A percentile compares a stretch with the other conserved stretches of the same genome.
phyloP scores from a whole-genome alignment of 1,140 invertebrate genomes.

The Musca domestica region DNA sequence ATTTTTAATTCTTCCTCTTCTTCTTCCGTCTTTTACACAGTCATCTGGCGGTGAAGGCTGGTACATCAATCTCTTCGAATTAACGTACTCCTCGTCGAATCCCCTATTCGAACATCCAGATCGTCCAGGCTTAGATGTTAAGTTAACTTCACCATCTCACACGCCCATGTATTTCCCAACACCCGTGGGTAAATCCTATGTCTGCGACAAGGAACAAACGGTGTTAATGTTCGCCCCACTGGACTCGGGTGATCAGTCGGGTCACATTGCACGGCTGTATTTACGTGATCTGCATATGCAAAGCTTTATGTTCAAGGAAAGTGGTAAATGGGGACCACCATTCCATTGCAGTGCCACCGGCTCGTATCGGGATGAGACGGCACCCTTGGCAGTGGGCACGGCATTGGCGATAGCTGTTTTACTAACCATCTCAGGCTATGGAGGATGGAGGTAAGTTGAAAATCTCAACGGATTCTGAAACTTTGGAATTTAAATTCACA shows the following conservation, averaged over 20 bases:
- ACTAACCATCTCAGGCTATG: constrained; percentile 78
- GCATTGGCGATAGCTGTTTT: constrained; percentile 77
- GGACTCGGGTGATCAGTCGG: constrained; percentile 49
- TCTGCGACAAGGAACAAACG: constrained; percentile 65
- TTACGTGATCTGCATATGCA: constrained; percentile 60
- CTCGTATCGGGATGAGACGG: constrained; percentile 70
- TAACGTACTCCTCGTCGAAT: constrained; percentile 62
- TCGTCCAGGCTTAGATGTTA: constrained; percentile 56
- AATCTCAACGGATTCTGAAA: not conserved
- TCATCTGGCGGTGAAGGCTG: constrained; percentile 77
- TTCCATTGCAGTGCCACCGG: constrained; percentile 59
- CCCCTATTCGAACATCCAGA: constrained; percentile 58
- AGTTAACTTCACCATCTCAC: constrained; percentile 61
- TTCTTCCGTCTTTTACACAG: too few relatives aligned
- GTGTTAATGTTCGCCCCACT: constrained; percentile 49
- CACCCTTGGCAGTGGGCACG: constrained; percentile 84
- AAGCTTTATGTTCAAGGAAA: constrained; percentile 62
- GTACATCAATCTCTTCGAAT: constrained; percentile 73
- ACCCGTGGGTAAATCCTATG: constrained; percentile 79
- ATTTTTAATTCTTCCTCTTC: too few relatives aligned
- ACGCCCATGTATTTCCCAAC: constrained; percentile 73
- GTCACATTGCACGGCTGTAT: constrained; percentile 59
- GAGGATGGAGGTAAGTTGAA: constrained; percentile 57
- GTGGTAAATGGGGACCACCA: constrained; percentile 59
- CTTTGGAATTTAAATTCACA: not conserved